Evolutionary conservation across 2,797 vertebrate genomes (phyloP), one percentile per base, ranked within the genome.

Genomic region (Nasua narica): DNA sequence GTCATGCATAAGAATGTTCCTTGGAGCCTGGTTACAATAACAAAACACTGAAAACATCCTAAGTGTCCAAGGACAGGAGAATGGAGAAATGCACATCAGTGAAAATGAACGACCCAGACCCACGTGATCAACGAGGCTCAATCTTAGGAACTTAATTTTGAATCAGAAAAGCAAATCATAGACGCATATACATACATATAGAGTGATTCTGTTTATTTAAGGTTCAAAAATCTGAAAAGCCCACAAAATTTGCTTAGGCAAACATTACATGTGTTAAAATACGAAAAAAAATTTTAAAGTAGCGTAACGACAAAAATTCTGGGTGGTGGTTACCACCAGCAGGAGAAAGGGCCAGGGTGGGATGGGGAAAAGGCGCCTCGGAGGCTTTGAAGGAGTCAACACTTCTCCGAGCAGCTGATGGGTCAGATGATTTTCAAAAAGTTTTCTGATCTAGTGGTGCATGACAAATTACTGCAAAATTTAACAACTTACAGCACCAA

Each of bases 41-140:
- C 91, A 96, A 92, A 94, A 35, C 83, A 67, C 86, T 52, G 67
- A 92, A 97, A 97, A 97, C 88, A 88, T 69, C 77, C 56, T 27
- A 25, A 5, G 27, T 46, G 25, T 97, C 95, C 82, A 87, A 76
- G 86, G 82, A 79, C 29, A 88, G 67, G 76, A 79, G 78, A 96
- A 83, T 9, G 29, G 56, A 94, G 78, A 95, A 95, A 94, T 62
- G 85, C 91, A 92, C 85, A 83, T 46, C 58, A 86, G 77, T 72
- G 88, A 95, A 96, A 95, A 91, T 69, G 84, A 95, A 90, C 62
- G 6, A 40, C 40, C 40, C 40, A 40, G 81, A 95, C 67, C 84
- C 94, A 10, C 23, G 37, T 29, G 62, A 77, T 40, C 21, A 27
- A 21, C 11, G 29, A 58, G 85, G 50, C 65, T 94, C 65, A 23